These are phyloP conservation scores for Erpetoichthys calabaricus DNA, from an alignment of 2,797 vertebrate species.

Conservation along the genomic window DNA sequence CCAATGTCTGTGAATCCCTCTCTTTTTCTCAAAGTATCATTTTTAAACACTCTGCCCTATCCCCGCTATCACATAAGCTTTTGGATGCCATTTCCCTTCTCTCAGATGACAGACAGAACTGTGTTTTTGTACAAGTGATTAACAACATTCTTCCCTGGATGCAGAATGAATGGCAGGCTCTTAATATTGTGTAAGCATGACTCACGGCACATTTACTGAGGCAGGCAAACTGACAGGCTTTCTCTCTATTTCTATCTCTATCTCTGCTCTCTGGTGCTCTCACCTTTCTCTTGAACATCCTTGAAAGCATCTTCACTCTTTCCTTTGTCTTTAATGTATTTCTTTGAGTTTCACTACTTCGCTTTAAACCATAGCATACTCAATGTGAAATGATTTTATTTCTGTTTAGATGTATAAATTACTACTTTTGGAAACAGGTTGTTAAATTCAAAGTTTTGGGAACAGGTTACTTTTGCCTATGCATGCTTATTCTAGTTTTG, in stretches of 20 bases:
- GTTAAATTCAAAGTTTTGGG: too few species aligned
- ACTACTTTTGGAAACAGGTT: too few species aligned
- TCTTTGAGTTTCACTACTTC: background rate
- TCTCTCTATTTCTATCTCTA: background rate
- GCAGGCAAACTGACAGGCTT: background rate
- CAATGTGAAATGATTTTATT: too few species aligned
- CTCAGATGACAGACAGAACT: slow-evolving; percentile 36
- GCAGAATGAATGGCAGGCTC: slow-evolving; percentile 6
- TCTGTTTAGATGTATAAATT: too few species aligned
- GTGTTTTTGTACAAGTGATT: slow-evolving; percentile 20
- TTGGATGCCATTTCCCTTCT: slow-evolving; percentile 15
- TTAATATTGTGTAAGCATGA: slow-evolving; percentile 10
- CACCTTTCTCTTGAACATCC: background rate
- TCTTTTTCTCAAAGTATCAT: background rate
- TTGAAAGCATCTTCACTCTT: background rate
- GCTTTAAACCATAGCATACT: background rate
- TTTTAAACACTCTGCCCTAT: background rate
- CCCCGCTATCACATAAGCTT: slow-evolving; percentile 3
- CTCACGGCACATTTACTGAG: slow-evolving; percentile 6
- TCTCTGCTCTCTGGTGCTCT: background rate
- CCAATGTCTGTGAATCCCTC: too few species aligned
- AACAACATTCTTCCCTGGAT: slow-evolving; percentile 9
- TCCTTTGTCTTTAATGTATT: background rate
- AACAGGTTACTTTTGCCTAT: too few species aligned
- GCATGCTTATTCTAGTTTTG: too few species aligned